Base-by-base conservation (phyloP, 2,888 invertebrate genomes). In the Ctena decussata region DNA sequence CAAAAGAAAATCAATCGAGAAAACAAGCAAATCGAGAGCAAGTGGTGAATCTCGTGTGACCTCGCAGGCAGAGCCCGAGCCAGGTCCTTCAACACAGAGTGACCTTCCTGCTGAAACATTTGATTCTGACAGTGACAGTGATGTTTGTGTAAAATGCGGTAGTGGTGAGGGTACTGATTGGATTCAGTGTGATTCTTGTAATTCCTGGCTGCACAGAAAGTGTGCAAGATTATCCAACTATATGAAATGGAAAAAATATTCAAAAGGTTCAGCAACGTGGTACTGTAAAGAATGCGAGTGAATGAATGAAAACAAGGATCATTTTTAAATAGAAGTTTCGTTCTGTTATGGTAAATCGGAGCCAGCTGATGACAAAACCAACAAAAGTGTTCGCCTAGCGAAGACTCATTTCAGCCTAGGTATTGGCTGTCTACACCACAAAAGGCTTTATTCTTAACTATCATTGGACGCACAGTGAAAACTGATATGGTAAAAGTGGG, bases 191-290 rank as follows among this genome's bases (percentile, higher is more conserved):
- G 44, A 72, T 21, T 41, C 41, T 18, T 72, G 44, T 18, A 37
- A 72, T 41, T 41, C 72, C 30, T 72, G 41, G 72, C 35, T 72
- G n/a, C 72, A 72, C 44, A 72, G 72, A 41, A 72, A 72, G 24
- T 72, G 72, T 72, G 72, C 72, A 44, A 44, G 72, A 44, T 44
- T 72, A 24, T 18, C 41, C 24, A 39, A 72, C 30, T 24, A 12
- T 72, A 72, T 35, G 8, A 72, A 72, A 72, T 72, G 72, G n/a
- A 37, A 70, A 70, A 72, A 72, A 72, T 41, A 24, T 72, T 44
- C 24, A 11, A 75, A 57, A 37, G 39, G 12, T 24, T 49, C 18
- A 24, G 53, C 60, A 8, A n/a, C 35, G 3, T 53, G 37, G 35
- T 57, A 32, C 27, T 75, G 39, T 57, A 11, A 49, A 49, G 49